A percentile compares a stretch with the other conserved stretches of the same genome.
phyloP scores from a whole-genome alignment of 2,797 vertebrate species.

The Onychomys arenicola region DNA sequence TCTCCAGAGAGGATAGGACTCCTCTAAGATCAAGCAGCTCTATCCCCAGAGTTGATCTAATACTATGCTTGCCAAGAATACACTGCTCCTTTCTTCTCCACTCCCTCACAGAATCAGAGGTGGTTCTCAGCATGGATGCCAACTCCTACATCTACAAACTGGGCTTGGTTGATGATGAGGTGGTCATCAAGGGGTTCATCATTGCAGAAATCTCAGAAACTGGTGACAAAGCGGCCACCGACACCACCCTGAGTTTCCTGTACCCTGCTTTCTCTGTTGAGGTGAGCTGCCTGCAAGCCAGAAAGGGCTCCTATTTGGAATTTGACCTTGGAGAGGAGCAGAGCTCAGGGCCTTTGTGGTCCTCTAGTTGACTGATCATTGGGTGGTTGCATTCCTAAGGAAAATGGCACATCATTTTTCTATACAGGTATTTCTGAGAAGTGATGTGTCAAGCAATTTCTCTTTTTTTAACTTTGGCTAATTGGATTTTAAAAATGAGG shows the following conservation, averaged over 20 bases:
- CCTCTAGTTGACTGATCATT: not conserved
- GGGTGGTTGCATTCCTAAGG: not conserved
- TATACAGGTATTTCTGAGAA: not conserved
- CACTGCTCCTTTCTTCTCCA: not conserved
- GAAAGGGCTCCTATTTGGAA: not conserved
- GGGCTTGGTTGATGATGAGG: constrained; percentile 74
- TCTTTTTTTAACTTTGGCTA: not conserved
- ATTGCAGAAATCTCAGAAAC: constrained; percentile 75
- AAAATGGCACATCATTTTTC: not conserved
- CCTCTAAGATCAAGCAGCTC: not conserved
- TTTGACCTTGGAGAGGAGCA: not conserved
- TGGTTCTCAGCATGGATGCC: constrained; percentile 80
- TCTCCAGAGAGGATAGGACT: not conserved
- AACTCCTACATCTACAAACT: constrained; percentile 68
- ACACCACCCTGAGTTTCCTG: constrained; percentile 62
- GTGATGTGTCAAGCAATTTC: not conserved
- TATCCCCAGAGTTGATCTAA: not conserved
- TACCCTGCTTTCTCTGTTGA: constrained; percentile 84
- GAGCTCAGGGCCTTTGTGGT: not conserved
- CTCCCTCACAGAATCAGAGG: constrained; percentile 71
- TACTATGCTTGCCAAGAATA: not conserved
- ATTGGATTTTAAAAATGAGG: not conserved
- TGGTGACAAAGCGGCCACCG: constrained; percentile 73
- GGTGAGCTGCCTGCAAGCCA: constrained; percentile 74
- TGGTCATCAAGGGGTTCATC: constrained; percentile 78